These are phyloP conservation scores for Erythrocercus mccallii DNA, from an alignment of 2,113 vertebrate genomes.

Conservation along the genomic window DNA sequence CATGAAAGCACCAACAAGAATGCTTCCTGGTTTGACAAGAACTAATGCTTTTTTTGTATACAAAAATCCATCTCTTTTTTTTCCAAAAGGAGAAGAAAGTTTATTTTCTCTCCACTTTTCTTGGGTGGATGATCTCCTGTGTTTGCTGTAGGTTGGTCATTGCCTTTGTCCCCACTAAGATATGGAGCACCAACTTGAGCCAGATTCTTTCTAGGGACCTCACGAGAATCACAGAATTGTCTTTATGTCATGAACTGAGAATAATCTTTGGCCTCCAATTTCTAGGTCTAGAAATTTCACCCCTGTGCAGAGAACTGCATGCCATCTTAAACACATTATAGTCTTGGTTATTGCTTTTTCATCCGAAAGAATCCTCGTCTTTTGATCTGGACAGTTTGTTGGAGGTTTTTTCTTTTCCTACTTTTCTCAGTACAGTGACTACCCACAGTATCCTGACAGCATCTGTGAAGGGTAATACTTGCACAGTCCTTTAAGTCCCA, in stretches of 20 bases:
- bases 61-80: background rate
- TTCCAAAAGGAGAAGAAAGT: background rate
- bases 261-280: background rate
- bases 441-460: background rate
- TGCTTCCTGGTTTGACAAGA: background rate
- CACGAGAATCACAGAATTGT: background rate
- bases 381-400: background rate
- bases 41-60: background rate
- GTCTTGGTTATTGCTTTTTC: background rate
- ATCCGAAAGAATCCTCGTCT: background rate
- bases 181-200: background rate
- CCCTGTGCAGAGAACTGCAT: background rate
- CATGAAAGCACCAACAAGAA: background rate
- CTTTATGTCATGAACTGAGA: background rate
- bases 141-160: background rate
- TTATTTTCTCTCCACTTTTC: background rate
- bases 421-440: background rate
- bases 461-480: background rate
- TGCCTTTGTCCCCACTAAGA: background rate
- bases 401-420: rapidly evolving
- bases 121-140: background rate
- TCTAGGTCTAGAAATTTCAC: background rate
- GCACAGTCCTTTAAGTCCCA: background rate
- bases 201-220: background rate
- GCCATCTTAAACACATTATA: background rate